These are phyloP conservation scores for Pteromalus puparum DNA, from an alignment of 1,140 invertebrate species.

Conservation along the genomic window DNA sequence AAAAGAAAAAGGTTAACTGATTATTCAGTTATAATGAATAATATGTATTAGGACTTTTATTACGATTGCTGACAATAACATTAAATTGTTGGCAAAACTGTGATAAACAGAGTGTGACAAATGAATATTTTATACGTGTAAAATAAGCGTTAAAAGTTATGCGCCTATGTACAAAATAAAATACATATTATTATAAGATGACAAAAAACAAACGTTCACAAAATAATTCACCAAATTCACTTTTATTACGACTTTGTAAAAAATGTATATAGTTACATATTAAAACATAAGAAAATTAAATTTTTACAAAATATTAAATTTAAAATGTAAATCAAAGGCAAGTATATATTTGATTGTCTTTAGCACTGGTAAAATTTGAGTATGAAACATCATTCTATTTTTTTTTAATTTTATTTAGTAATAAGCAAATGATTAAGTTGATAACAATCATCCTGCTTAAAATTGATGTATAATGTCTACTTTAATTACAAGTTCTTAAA, in stretches of 20 bases:
- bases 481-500: neutral
- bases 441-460: too few species aligned
- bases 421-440: too few species aligned
- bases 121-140: constrained; percentile 1
- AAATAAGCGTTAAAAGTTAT: neutral
- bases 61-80: neutral
- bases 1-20: neutral
- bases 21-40: neutral
- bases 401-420: too few species aligned
- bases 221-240: neutral
- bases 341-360: neutral
- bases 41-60: neutral
- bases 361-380: too few species aligned
- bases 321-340: neutral
- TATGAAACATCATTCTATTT: too few species aligned
- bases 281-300: neutral
- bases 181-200: neutral
- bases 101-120: neutral
- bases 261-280: neutral
- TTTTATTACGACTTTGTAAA: neutral
- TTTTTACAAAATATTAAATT: neutral
- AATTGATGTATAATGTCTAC: too few species aligned
- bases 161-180: neutral
- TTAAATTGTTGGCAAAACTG: neutral
- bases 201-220: neutral